phyloP scores from a whole-genome alignment of 2,797 vertebrate genomes.

The Cetoscarus ocellatus region DNA sequence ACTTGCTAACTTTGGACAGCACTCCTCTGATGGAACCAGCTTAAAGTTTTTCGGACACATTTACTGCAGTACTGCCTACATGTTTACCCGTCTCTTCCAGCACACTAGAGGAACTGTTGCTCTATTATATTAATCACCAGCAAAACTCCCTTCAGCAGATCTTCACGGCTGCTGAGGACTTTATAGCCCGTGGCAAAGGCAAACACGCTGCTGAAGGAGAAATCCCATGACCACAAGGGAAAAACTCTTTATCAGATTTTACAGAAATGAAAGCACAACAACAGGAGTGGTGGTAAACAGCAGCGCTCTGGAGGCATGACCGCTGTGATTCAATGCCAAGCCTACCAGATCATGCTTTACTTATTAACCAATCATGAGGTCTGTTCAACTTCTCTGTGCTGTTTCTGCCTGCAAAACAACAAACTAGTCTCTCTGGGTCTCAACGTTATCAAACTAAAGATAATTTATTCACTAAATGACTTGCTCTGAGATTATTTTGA shows the following conservation, averaged over 20 bases:
- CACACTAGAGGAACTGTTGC: slow-evolving; percentile 42
- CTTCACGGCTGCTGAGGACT: slow-evolving; percentile 18
- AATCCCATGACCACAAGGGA: slow-evolving; percentile 66
- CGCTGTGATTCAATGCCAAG: slow-evolving; percentile 69
- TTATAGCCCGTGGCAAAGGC: slow-evolving; percentile 29
- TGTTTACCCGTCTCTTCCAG: slow-evolving; percentile 15
- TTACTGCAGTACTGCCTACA: slow-evolving; percentile 4
- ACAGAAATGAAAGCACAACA: slow-evolving; percentile 74
- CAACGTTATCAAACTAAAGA: slow-evolving; percentile 1
- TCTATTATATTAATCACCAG: slow-evolving; percentile 23
- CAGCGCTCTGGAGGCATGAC: slow-evolving; percentile 66
- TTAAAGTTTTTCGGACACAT: slow-evolving; percentile 18
- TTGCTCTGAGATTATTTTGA: neutral
- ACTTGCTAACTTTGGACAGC: slow-evolving; percentile 49
- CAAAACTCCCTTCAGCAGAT: slow-evolving; percentile 23
- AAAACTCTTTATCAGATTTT: slow-evolving; percentile 63
- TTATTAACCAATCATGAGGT: slow-evolving; percentile 84
- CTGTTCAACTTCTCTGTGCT: slow-evolving; percentile 43
- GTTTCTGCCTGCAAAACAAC: slow-evolving; percentile 36
- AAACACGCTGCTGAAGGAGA: slow-evolving; percentile 52
- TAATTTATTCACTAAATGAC: slow-evolving; percentile 1
- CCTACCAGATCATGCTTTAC: slow-evolving; percentile 81
- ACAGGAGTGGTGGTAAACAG: slow-evolving; percentile 69
- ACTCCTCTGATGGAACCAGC: slow-evolving; percentile 1
- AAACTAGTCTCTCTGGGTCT: slow-evolving; percentile 2